Conservation (phyloP, 2,888 invertebrate genomes). For the Nomada hirtipes region DNA sequence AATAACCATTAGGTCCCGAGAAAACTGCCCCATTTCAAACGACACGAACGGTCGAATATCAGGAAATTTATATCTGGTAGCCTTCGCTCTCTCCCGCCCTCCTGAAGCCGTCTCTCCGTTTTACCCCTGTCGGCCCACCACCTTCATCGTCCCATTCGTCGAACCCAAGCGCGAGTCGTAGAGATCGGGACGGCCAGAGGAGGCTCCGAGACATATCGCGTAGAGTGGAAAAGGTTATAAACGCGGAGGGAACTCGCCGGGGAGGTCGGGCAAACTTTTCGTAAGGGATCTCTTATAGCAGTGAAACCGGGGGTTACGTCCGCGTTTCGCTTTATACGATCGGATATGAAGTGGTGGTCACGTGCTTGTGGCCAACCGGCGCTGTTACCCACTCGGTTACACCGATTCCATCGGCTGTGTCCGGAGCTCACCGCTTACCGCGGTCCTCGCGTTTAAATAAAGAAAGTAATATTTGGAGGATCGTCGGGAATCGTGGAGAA, state of each 20-base stretch:
- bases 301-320: slow-evolving; percentile 44
- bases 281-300: slow-evolving; percentile 35
- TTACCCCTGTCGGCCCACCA: slow-evolving; percentile 80
- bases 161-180: slow-evolving; percentile 56
- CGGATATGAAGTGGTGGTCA: slow-evolving; percentile 72
- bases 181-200: slow-evolving; percentile 55
- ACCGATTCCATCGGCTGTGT: slow-evolving; percentile 38
- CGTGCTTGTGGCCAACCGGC: slow-evolving; percentile 62
- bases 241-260: slow-evolving; percentile 64
- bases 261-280: slow-evolving; percentile 61
- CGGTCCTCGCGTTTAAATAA: no score
- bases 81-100: slow-evolving; percentile 64
- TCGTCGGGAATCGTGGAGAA: no score
- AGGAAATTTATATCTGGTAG: slow-evolving; percentile 86
- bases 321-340: slow-evolving; percentile 67
- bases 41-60: slow-evolving; percentile 87
- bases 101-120: slow-evolving; percentile 77
- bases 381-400: slow-evolving; percentile 58
- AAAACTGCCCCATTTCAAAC: slow-evolving; percentile 87
- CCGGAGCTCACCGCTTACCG: not conserved
- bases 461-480: no score
- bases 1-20: slow-evolving; percentile 88
- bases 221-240: slow-evolving; percentile 72
- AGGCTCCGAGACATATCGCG: slow-evolving; percentile 71
- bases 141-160: slow-evolving; percentile 70